These are phyloP conservation scores for Hydractinia symbiolongicarpus DNA, from an alignment of 30 jellyfish, hydroid and myxozoan genomes.

Conservation along the genomic window DNA sequence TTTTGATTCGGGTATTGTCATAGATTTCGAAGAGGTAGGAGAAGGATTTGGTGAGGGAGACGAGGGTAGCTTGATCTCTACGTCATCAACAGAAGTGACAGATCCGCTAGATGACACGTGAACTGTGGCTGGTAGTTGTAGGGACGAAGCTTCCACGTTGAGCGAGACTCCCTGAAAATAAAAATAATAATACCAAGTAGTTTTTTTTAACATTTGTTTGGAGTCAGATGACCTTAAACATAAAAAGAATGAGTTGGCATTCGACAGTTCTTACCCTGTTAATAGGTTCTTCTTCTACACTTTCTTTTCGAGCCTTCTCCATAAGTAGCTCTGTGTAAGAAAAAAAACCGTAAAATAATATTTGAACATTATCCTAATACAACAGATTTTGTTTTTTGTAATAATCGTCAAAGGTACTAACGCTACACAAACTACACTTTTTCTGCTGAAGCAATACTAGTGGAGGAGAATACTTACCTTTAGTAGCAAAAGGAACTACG, in stretches of 20 bases:
- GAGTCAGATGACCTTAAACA: no score
- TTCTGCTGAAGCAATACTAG: not conserved
- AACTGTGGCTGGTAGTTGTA: not conserved
- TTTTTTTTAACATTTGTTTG: no score
- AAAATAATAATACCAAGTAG: no score
- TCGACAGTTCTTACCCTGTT: no score
- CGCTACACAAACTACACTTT: no score
- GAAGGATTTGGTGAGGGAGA: not conserved
- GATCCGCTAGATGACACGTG: not conserved
- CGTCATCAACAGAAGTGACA: conserved; percentile 18
- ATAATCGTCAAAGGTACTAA: no score
- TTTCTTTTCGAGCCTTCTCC: conserved; percentile 7
- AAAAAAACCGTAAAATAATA: no score
- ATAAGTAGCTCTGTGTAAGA: not conserved
- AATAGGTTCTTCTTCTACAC: not conserved
- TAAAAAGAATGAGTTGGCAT: no score
- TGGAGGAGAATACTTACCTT: conserved; percentile 3
- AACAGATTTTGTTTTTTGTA: not conserved
- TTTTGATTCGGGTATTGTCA: not conserved
- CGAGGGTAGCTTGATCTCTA: conserved; percentile 1
- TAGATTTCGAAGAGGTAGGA: conserved; percentile 1
- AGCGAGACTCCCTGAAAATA: no score
- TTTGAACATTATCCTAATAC: not conserved
- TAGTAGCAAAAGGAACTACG: conserved; percentile 38
- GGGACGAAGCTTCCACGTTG: no score